Base-by-base conservation (phyloP, 2,113 vertebrate genomes). In the Hippoglossus stenolepis region DNA sequence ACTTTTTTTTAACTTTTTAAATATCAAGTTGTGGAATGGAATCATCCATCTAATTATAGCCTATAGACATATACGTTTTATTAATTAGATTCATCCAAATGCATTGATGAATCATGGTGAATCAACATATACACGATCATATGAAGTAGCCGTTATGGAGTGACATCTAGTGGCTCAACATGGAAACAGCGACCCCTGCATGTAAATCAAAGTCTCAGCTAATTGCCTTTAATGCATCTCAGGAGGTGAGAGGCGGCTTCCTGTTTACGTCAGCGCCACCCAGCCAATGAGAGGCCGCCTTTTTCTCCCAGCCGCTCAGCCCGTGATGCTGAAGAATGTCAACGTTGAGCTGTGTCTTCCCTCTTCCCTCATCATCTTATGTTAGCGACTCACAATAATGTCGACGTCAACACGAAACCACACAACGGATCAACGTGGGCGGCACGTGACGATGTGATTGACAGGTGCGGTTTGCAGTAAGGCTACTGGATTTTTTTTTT, bases 251-350 rank as follows among this genome's bases (percentile, higher is more conserved):
- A 28, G 3, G 43, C 18, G 0, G n/a, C 73, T 86, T 89, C 85
- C 80, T 69, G 13, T 0, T 23, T 4, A 84, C 89, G 89, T 90
- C 87, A 90, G 43, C 24, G 4, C 2, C 64, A 12, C 54, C 15
- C 56, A 76, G 65, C 90, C 90, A 92, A 90, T 91, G 23, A 73
- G 56, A 75, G 53, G 21, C 10, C 26, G 35, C 21, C 2, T 63
- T 71, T 71, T 13, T 45, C n/a, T 31, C 17, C 43, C 28, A 80
- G 79, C 13, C 24, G n/a, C 40, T 88, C 18, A 85, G 24, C 24
- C 38, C 12, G 40, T 83, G 51, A 70, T 73, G 73, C 72, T 43
- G 73, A 66, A 84, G 79, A 75, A 85, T 82, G 80, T 68, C 57
- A 73, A 70, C 61, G 54, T 49, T 40, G 15, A 11, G 38, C 9